These are phyloP conservation scores for Dinomys branickii DNA, from an alignment of 2,113 vertebrate species.

Conservation along the genomic window DNA sequence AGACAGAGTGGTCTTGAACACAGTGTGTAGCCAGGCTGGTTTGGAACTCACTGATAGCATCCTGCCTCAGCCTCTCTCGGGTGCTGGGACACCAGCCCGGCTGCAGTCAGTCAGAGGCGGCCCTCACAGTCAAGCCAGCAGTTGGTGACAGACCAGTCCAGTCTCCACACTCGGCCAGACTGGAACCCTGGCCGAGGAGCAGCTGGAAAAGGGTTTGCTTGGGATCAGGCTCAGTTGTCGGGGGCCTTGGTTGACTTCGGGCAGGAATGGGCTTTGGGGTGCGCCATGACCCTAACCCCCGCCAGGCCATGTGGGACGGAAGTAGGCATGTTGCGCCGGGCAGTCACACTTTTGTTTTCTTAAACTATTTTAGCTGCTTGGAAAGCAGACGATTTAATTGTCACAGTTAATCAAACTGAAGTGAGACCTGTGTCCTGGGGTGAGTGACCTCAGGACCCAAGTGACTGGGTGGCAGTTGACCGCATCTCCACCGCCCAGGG, in stretches of 20 bases:
- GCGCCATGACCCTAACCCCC: not conserved
- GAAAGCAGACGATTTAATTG: not conserved
- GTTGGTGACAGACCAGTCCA: not conserved
- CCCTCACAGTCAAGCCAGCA: not conserved
- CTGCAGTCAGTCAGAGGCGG: too few species aligned
- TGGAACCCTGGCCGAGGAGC: not conserved
- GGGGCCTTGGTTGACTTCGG: not conserved
- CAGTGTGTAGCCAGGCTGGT: not conserved
- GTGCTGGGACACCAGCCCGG: not conserved
- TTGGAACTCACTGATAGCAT: not conserved
- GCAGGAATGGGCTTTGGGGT: not conserved
- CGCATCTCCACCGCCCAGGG: not conserved
- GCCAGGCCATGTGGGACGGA: too few species aligned
- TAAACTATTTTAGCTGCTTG: constrained; percentile 3
- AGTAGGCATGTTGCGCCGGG: not conserved
- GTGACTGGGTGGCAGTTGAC: not conserved
- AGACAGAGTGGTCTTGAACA: not conserved
- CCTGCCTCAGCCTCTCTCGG: not conserved
- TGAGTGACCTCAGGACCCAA: not conserved
- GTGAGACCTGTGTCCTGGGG: not conserved
- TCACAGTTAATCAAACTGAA: not conserved
- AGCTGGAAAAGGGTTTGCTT: not conserved
- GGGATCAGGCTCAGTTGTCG: not conserved
- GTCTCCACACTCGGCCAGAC: not conserved
- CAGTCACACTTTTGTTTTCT: constrained; percentile 3